Percentiles rank a stretch among this genome's conserved stretches.
These are phyloP conservation scores for Drosophila basisetae DNA, from an alignment of 2,888 invertebrate species.

Conservation along the genomic window DNA sequence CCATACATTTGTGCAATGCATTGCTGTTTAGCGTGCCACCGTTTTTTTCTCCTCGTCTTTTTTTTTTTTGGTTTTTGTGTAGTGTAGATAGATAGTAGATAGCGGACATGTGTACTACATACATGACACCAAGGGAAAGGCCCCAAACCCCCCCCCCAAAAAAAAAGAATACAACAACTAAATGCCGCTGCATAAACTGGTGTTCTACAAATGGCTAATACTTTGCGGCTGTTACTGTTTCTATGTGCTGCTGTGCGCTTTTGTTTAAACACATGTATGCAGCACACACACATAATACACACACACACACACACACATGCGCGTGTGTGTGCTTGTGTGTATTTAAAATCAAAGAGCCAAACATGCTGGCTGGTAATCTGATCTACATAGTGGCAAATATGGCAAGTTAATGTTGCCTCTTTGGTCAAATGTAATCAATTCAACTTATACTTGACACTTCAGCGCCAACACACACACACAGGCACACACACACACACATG, in stretches of 20 bases:
- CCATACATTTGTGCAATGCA: constrained; percentile 62
- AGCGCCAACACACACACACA: constrained; percentile 49
- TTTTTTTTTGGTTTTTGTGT: constrained; percentile 2
- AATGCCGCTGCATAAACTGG: constrained; percentile 2
- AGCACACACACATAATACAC: not conserved
- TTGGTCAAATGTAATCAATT: constrained; percentile 69
- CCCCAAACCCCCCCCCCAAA: not conserved
- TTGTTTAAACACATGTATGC: constrained; percentile 8
- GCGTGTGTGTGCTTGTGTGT: not conserved
- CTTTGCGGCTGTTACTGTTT: constrained; percentile 31
- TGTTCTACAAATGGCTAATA: constrained; percentile 29
- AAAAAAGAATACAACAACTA: not conserved
- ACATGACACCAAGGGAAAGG: constrained; percentile 22
- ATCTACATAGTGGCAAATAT: constrained; percentile 67
- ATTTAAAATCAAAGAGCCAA: constrained; percentile 39
- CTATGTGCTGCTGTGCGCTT: constrained; percentile 13
- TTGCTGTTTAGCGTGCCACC: constrained; percentile 38
- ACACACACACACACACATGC: not conserved
- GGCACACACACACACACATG: constrained; percentile 10
- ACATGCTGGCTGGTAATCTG: constrained; percentile 53
- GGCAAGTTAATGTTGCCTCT: constrained; percentile 60
- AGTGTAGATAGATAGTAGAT: constrained; percentile 13
- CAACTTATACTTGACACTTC: constrained; percentile 67
- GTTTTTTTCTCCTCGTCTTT: constrained; percentile 1
- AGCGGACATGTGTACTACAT: constrained; percentile 24